Conservation (phyloP, 2,113 vertebrate genomes). For the Amphilophus citrinellus region DNA sequence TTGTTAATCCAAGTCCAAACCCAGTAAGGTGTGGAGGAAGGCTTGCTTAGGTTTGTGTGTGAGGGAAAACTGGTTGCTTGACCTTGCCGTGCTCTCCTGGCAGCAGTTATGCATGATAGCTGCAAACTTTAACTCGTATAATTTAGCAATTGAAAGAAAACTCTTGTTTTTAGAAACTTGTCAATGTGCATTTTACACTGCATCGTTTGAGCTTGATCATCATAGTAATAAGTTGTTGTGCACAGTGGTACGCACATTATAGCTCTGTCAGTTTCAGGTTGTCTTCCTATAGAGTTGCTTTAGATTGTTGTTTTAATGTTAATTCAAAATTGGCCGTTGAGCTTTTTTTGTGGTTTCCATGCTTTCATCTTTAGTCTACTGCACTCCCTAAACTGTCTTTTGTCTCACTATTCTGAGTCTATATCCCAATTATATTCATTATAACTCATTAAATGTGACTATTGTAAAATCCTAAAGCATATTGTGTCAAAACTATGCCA, state of each 20-base stretch:
- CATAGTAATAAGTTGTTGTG: background rate
- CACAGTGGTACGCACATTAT: background rate
- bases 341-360: constrained; percentile 14
- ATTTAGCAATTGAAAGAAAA: background rate
- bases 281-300: constrained; percentile 41
- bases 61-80: background rate
- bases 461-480: too few species aligned
- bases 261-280: constrained; percentile 1
- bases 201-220: too few species aligned
- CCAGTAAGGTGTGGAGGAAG: background rate
- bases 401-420: background rate
- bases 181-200: background rate
- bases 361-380: background rate
- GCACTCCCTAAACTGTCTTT: background rate
- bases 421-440: too few species aligned
- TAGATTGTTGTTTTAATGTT: constrained; percentile 56
- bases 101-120: background rate
- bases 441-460: too few species aligned
- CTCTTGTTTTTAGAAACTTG: background rate
- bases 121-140: background rate
- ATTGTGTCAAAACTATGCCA: too few species aligned
- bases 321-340: constrained; percentile 38
- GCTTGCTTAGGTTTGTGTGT: background rate
- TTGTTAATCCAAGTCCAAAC: background rate
- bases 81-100: background rate